Evolutionary conservation across 23 tunicate species (phyloP).

Genomic region (Oikopleura albicans): DNA sequence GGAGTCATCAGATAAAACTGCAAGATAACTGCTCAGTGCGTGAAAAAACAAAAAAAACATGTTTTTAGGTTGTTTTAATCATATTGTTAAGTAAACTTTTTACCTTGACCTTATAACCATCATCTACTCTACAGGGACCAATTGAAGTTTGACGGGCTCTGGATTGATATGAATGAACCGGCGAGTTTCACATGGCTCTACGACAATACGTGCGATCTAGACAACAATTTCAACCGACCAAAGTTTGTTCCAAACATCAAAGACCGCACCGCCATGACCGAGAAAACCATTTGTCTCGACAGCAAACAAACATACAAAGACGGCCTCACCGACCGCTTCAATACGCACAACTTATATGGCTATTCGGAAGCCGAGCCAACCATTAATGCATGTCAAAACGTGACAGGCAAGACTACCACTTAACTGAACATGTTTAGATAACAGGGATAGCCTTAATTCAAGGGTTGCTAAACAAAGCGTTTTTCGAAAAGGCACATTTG

Average conservation of each 20-base stretch:
- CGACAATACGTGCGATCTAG: slow-evolving; percentile 26
- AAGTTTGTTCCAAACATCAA: slow-evolving; percentile 41
- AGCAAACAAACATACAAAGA: neutral
- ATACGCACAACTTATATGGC: slow-evolving; percentile 64
- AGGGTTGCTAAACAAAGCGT: too few relatives aligned
- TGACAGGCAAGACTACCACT: too few relatives aligned
- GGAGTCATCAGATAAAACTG: too few relatives aligned
- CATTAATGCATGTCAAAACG: slow-evolving; percentile 20
- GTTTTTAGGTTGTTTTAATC: too few relatives aligned
- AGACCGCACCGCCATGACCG: slow-evolving; percentile 19
- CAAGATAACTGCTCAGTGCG: too few relatives aligned
- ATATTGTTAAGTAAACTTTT: too few relatives aligned
- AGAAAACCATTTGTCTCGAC: slow-evolving; percentile 32
- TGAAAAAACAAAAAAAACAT: too few relatives aligned
- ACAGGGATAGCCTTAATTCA: too few relatives aligned
- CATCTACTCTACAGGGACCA: slow-evolving; percentile 26
- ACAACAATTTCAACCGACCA: slow-evolving; percentile 30
- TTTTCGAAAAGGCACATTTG: too few relatives aligned
- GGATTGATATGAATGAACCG: slow-evolving; percentile 92
- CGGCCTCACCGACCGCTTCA: slow-evolving; percentile 29
- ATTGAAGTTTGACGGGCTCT: slow-evolving; percentile 53
- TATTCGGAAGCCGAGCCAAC: slow-evolving; percentile 11
- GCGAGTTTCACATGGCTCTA: slow-evolving; percentile 24
- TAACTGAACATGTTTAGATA: too few relatives aligned
- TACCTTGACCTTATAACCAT: too few relatives aligned